Evolutionary conservation across 2,888 invertebrate genomes (phyloP), one percentile per base, ranked within the genome.

Genomic region (Callimorpha dominula): DNA sequence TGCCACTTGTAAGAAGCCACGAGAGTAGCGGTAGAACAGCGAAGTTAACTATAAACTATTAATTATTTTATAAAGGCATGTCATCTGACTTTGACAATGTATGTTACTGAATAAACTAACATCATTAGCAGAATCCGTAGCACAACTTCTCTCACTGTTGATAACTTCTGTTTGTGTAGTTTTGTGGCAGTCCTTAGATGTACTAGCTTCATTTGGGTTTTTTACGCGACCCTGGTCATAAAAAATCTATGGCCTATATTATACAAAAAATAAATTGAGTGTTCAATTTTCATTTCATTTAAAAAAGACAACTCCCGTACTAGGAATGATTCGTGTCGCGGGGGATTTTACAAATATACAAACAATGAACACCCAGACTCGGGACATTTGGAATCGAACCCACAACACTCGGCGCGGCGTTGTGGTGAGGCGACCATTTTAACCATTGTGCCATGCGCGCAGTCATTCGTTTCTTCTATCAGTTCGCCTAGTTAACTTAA

Each of bases 1-100:
- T 54, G 84, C 86, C 86, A 82, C 73, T 72, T 62, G 43, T 42
- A 57, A 68, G 57, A 52, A 67, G 83, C 83, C 64, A 78, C 3
- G 11, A 82, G 20, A 3, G 6, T n/a, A 70, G 73, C 42, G 71
- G 15, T 43, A 14, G 11, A 66, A 69, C 70, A 66, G 15, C 69
- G 50, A 46, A 11, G 64, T 12, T 31, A 11, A 4, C 8, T 49
- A 31, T 31, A 40, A 65, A 17, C 40, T 50, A 9, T 40, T 31
- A 31, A 46, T 8, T n/a, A n/a, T 31, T 60, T 31, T 31, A 1
- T 31, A 14, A 31, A 31, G 14, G 60, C 14, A 12, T 12, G 0
- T 12, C 5, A 14, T 20, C 20, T 1, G 2, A 57, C 20, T 57
- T 57, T 8, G 20, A 20, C 57, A 12, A 57, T 0, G 7, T 8